Conservation (phyloP, 2,797 vertebrate genomes). For the Scyliorhinus canicula region DNA sequence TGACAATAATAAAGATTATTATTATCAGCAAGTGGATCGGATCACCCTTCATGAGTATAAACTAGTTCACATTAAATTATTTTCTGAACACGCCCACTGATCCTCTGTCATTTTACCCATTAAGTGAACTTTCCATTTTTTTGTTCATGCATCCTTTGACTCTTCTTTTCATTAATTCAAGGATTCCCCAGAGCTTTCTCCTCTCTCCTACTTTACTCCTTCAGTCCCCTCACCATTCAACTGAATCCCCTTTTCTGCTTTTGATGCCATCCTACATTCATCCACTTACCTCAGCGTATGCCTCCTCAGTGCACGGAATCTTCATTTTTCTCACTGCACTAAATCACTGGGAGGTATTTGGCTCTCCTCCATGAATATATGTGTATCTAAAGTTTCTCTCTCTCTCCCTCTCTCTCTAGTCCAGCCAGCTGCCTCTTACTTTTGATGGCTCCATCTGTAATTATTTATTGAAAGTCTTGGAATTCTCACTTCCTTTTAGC, state of each 20-base stretch:
- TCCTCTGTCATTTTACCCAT: too few relatives aligned
- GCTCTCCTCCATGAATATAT: neutral
- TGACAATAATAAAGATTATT: too few relatives aligned
- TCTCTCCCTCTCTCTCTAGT: neutral
- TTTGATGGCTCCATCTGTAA: slow-evolving; percentile 19
- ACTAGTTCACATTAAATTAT: too few relatives aligned
- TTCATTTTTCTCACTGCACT: neutral
- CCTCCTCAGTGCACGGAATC: neutral
- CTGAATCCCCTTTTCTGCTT: neutral
- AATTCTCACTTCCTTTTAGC: neutral
- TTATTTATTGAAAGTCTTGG: slow-evolving; percentile 7
- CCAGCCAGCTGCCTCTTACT: neutral
- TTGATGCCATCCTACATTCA: neutral
- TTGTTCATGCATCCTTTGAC: neutral
- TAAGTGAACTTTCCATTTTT: too few relatives aligned
- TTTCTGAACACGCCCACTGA: too few relatives aligned
- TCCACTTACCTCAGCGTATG: neutral
- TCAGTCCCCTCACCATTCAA: neutral
- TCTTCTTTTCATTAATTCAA: neutral
- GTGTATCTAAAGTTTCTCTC: neutral
- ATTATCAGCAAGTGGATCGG: too few relatives aligned
- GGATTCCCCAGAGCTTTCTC: neutral
- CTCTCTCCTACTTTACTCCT: neutral
- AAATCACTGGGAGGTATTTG: neutral
- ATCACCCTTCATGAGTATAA: too few relatives aligned